These are phyloP conservation scores for Coluber constrictor DNA, from an alignment of 2,797 vertebrate genomes.

Conservation along the genomic window DNA sequence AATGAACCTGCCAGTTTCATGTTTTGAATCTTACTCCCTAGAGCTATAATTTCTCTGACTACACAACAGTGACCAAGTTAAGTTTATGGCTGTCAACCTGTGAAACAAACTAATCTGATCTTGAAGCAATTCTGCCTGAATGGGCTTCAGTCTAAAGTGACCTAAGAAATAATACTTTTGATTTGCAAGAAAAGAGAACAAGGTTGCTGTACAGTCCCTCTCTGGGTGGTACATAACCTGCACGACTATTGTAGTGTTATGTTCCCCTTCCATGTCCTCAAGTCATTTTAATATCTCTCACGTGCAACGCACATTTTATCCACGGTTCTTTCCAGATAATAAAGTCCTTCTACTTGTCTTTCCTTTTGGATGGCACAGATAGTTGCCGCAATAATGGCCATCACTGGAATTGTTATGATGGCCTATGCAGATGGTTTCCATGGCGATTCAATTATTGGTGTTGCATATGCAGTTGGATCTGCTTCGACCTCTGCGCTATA, in stretches of 20 bases:
- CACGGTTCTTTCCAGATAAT: slow-evolving; percentile 3
- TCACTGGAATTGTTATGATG: slow-evolving; percentile 99
- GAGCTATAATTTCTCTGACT: background rate
- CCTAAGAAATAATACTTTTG: background rate
- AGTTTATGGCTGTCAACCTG: background rate
- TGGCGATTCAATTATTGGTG: slow-evolving; percentile 93
- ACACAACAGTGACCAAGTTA: background rate
- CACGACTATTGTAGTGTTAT: slow-evolving; percentile 1
- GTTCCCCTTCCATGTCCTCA: background rate
- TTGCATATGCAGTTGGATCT: slow-evolving; percentile 94
- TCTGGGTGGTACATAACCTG: background rate
- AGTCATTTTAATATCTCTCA: background rate
- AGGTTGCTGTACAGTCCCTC: background rate
- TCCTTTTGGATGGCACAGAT: slow-evolving; percentile 78
- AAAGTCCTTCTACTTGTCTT: slow-evolving; percentile 34
- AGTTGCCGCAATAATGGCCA: slow-evolving; percentile 98
- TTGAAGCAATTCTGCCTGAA: background rate
- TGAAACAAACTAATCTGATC: background rate
- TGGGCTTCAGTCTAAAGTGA: background rate
- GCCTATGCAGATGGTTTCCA: slow-evolving; percentile 97
- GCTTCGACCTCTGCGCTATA: slow-evolving; percentile 95
- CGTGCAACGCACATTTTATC: background rate
- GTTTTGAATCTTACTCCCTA: background rate
- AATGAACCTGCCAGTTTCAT: background rate
- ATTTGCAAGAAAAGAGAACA: slow-evolving; percentile 3